A percentile compares a stretch with the other conserved stretches of the same genome.
Evolutionary conservation across 1,140 invertebrate genomes (phyloP).

Genomic region (Gyrodactylus bullatarudis): DNA sequence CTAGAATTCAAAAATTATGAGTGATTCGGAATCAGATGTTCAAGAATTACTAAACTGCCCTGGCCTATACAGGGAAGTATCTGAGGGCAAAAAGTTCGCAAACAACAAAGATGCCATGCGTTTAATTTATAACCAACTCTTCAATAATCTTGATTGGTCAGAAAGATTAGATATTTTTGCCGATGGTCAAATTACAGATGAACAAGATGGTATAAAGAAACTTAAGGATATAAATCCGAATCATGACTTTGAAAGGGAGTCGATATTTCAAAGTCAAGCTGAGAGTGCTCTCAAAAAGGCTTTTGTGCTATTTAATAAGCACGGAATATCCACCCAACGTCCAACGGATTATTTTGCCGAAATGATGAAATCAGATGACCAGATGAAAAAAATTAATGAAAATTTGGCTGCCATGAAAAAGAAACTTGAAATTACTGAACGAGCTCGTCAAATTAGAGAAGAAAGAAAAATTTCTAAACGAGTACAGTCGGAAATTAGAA

Average conservation of each 20-base stretch:
- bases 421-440: neutral
- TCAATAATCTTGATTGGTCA: neutral
- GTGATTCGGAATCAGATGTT: neutral
- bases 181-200: neutral
- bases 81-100: neutral
- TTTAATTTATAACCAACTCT: neutral
- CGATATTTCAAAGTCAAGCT: constrained; percentile 26
- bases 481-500: neutral
- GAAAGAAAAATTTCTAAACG: neutral
- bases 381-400: constrained; percentile 53
- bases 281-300: constrained; percentile 46
- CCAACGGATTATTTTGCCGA: constrained; percentile 91
- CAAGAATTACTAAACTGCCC: neutral
- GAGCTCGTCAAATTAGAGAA: neutral
- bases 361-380: constrained; percentile 82
- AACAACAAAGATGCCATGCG: neutral
- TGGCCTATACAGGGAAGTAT: neutral
- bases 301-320: constrained; percentile 33
- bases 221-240: neutral
- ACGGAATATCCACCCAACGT: constrained; percentile 39
- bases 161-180: neutral
- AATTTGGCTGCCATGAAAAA: neutral
- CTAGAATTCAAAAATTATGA: neutral
- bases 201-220: neutral
- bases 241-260: neutral